Evolutionary conservation across 2,888 invertebrate species (phyloP).

Genomic region (Cinara cedri): DNA sequence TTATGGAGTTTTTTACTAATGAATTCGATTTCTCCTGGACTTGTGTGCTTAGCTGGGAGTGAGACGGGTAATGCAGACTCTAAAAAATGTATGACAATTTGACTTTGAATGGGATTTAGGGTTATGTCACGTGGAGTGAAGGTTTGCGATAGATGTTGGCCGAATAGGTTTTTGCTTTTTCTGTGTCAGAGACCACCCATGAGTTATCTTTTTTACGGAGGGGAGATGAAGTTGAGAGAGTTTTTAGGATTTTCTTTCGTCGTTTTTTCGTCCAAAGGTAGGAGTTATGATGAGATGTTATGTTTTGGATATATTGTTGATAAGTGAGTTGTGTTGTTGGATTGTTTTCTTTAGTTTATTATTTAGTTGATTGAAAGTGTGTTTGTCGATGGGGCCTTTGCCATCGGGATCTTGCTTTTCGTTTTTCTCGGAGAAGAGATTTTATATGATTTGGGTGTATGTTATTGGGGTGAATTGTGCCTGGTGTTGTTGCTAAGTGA

Average conservation of each 20-base stretch:
- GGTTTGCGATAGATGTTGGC: constrained; percentile 25
- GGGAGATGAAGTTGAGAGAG: constrained; percentile 8
- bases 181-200: constrained; percentile 27
- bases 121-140: constrained; percentile 17
- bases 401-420: not conserved
- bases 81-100: constrained; percentile 1
- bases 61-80: constrained; percentile 1
- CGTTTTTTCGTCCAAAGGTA: constrained; percentile 1
- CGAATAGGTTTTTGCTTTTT: constrained; percentile 21
- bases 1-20: not conserved
- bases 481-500: constrained; percentile 9
- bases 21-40: constrained; percentile 22
- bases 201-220: constrained; percentile 18
- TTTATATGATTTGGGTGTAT: constrained; percentile 7
- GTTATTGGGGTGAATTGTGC: not conserved
- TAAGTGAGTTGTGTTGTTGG: constrained; percentile 4
- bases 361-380: not conserved
- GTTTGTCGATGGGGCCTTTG: constrained; percentile 5
- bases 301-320: not conserved
- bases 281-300: not conserved
- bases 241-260: constrained; percentile 18
- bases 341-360: constrained; percentile 1
- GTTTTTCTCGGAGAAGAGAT: constrained; percentile 13
- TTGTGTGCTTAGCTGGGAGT: not conserved
- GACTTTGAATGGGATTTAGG: constrained; percentile 16